Evolutionary conservation across 1,140 invertebrate species (phyloP), one percentile per base, ranked within the genome.

Genomic region (Acromyrmex heyeri): DNA sequence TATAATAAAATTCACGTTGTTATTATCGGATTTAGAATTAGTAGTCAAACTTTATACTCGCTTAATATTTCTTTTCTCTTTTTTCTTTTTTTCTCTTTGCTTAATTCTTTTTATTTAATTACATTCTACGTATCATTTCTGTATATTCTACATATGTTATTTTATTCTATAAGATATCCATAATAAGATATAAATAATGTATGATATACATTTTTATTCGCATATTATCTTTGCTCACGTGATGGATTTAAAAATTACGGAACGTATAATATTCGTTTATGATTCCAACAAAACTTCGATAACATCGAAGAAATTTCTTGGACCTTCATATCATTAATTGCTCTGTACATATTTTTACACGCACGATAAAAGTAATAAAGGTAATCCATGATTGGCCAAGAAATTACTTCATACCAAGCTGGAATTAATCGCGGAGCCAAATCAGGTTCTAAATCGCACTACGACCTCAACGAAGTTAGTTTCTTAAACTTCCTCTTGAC

Each of bases 281-380:
- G 12, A 12, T 27, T 24, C 72, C 27, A 21, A 21, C 53, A 69
- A 69, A 27, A 3, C 18, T 30, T 14, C 12, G 67, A 82, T 82
- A 82, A 72, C 18, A 53, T 82, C 34, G 21, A 21, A 24, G 16
- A 61, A 82, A 79, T 5, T 48, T 73, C 64, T 79, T 34, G 48
- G 79, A 82, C 14, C 65, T 82, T 59, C 34, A 53, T 61, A 82
- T 72, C 67, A 38, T 53, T 82, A 59, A 82, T 82, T 82, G 30
- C 55, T 73, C 53, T 21, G 67, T 82, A 34, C 30, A 34, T 34
- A 82, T 73, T 72, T 82, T 82, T 73, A 82, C 65, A 81, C 79
- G 53, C 67, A 72, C 53, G 79, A 73, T 82, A 82, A 82, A 82
- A 48, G 14, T 72, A 72, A 82, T 59, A 82, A 72, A 82, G 34